Conservation (phyloP, 2,888 invertebrate species). For the Scaptomyza parva region DNA sequence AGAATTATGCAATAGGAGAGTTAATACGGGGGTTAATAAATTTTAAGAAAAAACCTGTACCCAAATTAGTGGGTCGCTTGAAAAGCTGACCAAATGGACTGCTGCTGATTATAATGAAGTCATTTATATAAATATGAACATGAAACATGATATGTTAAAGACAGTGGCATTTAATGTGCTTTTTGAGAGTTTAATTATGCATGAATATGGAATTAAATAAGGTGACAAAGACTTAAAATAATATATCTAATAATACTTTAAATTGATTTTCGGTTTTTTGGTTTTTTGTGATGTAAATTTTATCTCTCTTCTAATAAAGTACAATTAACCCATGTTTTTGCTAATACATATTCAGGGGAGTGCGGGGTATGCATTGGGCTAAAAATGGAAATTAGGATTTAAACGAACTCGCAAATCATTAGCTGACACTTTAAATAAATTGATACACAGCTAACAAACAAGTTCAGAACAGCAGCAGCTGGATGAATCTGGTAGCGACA, state of each 20-base stretch:
- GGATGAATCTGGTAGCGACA: slow-evolving; percentile 14
- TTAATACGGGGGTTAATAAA: slow-evolving; percentile 41
- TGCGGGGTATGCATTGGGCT: background rate
- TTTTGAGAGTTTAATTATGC: slow-evolving; percentile 20
- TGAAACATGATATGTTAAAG: slow-evolving; percentile 51
- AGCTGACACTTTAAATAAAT: slow-evolving; percentile 43
- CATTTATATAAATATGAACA: slow-evolving; percentile 55
- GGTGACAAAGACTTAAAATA: slow-evolving; percentile 31
- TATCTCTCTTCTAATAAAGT: too few species aligned
- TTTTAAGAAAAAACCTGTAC: slow-evolving; percentile 51
- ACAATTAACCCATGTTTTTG: slow-evolving; percentile 17
- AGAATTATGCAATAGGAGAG: slow-evolving; percentile 47
- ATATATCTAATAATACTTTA: background rate
- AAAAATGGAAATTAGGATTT: slow-evolving; percentile 19
- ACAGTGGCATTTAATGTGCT: slow-evolving; percentile 45
- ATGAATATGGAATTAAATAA: slow-evolving; percentile 26
- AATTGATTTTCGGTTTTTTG: background rate
- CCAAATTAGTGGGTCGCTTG: slow-evolving; percentile 49
- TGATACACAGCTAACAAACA: slow-evolving; percentile 27
- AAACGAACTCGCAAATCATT: slow-evolving; percentile 58
- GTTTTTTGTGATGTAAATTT: background rate
- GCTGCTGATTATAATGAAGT: slow-evolving; percentile 44
- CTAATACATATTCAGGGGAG: background rate
- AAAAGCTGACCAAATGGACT: slow-evolving; percentile 33
- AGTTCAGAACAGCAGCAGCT: slow-evolving; percentile 33